A percentile compares a stretch with the other conserved stretches of the same genome.
Conservation (phyloP, 2,888 invertebrate species). For the Xylota sylvarum region DNA sequence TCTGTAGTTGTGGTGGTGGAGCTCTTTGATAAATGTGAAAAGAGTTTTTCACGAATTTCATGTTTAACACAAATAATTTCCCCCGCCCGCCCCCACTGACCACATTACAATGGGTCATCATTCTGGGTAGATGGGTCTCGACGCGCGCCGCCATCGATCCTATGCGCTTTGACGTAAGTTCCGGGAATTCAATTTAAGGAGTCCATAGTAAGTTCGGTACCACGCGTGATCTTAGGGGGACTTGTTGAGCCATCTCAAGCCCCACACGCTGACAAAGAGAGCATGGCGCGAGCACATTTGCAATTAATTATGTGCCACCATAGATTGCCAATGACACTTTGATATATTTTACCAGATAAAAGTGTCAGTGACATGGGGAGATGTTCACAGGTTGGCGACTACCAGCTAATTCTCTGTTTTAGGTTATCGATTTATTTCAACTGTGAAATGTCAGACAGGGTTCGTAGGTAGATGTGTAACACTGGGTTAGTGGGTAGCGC, state of each 20-base stretch:
- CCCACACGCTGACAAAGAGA: conserved; percentile 20
- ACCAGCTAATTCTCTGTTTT: conserved; percentile 60
- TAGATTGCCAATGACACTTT: conserved; percentile 63
- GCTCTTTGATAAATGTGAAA: conserved; percentile 35
- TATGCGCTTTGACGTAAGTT: conserved; percentile 23
- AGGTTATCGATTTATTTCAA: conserved; percentile 61
- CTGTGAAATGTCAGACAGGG: conserved; percentile 58
- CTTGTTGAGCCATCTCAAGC: background rate
- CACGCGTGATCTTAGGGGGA: conserved; percentile 4
- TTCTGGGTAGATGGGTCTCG: conserved; percentile 26
- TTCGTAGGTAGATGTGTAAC: conserved; percentile 69
- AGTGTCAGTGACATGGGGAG: conserved; percentile 52
- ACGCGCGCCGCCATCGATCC: conserved; percentile 4
- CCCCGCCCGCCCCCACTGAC: background rate
- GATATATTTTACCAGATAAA: conserved; percentile 71
- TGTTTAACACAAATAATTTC: conserved; percentile 55
- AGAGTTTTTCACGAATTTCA: conserved; percentile 56
- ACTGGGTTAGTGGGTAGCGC: conserved; percentile 73
- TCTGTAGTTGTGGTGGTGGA: background rate
- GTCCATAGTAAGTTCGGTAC: background rate
- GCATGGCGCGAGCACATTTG: conserved; percentile 36
- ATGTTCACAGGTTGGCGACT: conserved; percentile 50
- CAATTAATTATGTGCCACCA: conserved; percentile 73
- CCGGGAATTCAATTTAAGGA: conserved; percentile 39
- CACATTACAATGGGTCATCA: conserved; percentile 41